Evolutionary conservation across 2,797 vertebrate species (phyloP), one percentile per base, ranked within the genome.

Genomic region (Balearica regulorum): DNA sequence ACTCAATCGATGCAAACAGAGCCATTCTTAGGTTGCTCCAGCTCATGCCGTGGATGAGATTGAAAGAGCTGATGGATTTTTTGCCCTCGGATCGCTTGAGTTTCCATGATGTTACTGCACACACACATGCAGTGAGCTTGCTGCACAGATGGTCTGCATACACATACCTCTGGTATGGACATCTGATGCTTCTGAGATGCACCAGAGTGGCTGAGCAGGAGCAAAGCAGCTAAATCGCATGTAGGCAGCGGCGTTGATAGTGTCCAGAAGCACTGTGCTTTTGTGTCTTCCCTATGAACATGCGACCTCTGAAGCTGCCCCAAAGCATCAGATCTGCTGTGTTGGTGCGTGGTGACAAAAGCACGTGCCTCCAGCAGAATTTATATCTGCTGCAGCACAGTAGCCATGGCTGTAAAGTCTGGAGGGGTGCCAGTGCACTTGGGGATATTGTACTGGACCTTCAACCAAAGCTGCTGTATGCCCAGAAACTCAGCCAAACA

Each of bases 301-400:
- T 79, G 77, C 3, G 29, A 54, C 51, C 70, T 90, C 79, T 92
- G 72, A 93, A 92, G 84, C 43, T 92, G 68, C 60, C 83, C 76
- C 76, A 83, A 70, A 91, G 65, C 72, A 78, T 43, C 65, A 61
- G 54, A 87, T 60, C 71, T 87, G 71, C 89, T 91, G 2, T 41
- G 49, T 1, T 58, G 84, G 79, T 92, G 65, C 2, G 1, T 79
- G 87, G 84, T 92, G 96, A 94, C 79, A 96, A 88, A 29, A 88
- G 94, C 84, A 75, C 13, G 2, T 89, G 91, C 76, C 69, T 95
- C 44, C 89, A 54, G 75, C 84, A 91, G 78, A 64, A 89, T 93
- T 93, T 80, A 71, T 80, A 71, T 92, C 91, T 93, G 69, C 94
- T 86, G 87, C 71, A 95, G 91, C 69, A 85, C 89, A 39, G 96